Percentiles rank a stretch among this genome's conserved stretches.
Conservation (phyloP, 2,113 vertebrate genomes). For the Sylvia atricapilla region DNA sequence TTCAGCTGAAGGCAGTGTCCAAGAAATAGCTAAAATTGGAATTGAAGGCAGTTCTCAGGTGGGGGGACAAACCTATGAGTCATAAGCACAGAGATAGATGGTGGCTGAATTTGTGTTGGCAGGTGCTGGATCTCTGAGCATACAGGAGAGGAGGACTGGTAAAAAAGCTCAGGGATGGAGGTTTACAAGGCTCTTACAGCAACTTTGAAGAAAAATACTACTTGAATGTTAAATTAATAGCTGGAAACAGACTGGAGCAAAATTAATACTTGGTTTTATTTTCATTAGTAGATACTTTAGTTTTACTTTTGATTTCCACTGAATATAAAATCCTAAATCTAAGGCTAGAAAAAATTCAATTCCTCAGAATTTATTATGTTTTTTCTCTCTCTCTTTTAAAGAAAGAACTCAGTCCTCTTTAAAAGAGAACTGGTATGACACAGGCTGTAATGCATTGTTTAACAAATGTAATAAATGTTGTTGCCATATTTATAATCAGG, state of each 20-base stretch:
- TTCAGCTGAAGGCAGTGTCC: not conserved
- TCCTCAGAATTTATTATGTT: not conserved
- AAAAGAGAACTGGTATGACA: not conserved
- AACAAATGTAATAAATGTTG: not conserved
- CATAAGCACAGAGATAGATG: not conserved
- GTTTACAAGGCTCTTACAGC: not conserved
- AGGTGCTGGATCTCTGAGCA: not conserved
- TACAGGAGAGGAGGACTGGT: not conserved
- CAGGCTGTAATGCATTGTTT: not conserved
- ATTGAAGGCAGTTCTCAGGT: slow-evolving; percentile 1
- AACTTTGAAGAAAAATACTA: not conserved
- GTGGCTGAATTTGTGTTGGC: slow-evolving; percentile 9
- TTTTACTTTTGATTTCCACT: not conserved
- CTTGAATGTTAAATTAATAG: not conserved
- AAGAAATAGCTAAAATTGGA: slow-evolving; percentile 22
- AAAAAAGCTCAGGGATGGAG: not conserved
- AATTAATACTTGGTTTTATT: not conserved
- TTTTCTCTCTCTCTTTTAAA: not conserved
- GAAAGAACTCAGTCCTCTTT: not conserved
- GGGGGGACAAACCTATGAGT: slow-evolving; percentile 15
- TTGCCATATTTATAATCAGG: not conserved
- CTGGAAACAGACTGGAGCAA: not conserved
- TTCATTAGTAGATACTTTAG: not conserved
- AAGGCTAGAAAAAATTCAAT: not conserved
- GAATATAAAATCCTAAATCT: not conserved